A percentile compares a stretch with the other conserved stretches of the same genome.
Conservation (phyloP, 2,113 vertebrate species). For the Sphaerodactylus townsendi region DNA sequence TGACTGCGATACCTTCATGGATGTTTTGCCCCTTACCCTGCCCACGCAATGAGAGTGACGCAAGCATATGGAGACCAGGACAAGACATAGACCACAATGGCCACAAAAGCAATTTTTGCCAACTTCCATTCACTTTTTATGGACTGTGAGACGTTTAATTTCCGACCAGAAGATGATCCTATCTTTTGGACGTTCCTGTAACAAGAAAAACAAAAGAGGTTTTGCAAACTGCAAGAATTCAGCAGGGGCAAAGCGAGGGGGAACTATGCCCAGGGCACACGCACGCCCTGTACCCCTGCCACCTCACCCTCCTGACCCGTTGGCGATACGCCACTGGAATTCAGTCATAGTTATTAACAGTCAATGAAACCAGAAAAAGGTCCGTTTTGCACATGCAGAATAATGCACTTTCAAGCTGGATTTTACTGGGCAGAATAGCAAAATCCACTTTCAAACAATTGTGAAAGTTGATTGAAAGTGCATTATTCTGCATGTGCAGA, state of each 20-base stretch:
- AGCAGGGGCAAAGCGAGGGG: too few species aligned
- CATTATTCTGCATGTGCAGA: too few species aligned
- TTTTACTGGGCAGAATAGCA: too few species aligned
- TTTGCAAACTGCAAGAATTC: background rate
- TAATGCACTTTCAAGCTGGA: too few species aligned
- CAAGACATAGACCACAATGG: conserved; percentile 71
- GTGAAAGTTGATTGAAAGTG: too few species aligned
- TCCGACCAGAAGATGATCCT: conserved; percentile 63
- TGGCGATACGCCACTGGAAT: too few species aligned
- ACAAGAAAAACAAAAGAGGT: background rate
- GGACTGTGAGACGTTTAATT: conserved; percentile 61
- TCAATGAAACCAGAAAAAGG: background rate
- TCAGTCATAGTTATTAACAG: background rate
- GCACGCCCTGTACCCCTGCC: too few species aligned
- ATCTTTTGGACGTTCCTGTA: conserved; percentile 69
- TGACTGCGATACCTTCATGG: background rate
- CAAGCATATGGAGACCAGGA: conserved; percentile 77
- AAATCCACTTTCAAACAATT: too few species aligned
- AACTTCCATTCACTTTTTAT: conserved; percentile 74
- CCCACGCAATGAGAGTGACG: conserved; percentile 75
- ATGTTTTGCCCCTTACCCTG: conserved; percentile 61
- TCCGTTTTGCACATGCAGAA: too few species aligned
- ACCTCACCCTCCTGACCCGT: too few species aligned
- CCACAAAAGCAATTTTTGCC: conserved; percentile 76
- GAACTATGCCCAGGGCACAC: too few species aligned